phyloP scores from a whole-genome alignment of 1,140 invertebrate genomes.

The Pogonomyrmex barbatus region DNA sequence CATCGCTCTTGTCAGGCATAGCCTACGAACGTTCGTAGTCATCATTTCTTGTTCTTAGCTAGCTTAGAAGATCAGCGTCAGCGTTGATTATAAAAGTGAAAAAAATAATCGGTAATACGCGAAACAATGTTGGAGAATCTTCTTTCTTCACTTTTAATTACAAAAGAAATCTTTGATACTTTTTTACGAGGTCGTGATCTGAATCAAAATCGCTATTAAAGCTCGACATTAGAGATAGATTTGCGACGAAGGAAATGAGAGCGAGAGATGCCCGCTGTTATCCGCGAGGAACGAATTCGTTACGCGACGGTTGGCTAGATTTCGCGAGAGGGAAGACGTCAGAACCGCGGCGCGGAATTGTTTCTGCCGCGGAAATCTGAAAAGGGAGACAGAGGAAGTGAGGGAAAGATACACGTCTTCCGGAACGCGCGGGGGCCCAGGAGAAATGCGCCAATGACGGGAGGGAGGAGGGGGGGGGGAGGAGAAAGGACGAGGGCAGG shows the following conservation, averaged over 20 bases:
- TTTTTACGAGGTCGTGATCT: not conserved
- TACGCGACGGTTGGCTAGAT: slow-evolving; percentile 54
- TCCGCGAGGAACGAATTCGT: slow-evolving; percentile 37
- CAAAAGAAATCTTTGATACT: not conserved
- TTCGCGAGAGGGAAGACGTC: slow-evolving; percentile 56
- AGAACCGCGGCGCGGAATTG: slow-evolving; percentile 49
- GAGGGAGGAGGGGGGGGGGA: slow-evolving; percentile 8
- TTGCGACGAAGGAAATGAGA: not conserved
- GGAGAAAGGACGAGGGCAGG: slow-evolving; percentile 35
- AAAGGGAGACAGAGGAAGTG: slow-evolving; percentile 30
- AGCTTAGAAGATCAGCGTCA: not conserved
- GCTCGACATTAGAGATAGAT: not conserved
- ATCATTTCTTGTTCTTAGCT: not conserved
- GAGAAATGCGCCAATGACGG: slow-evolving; percentile 28
- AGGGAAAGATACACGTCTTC: slow-evolving; percentile 17
- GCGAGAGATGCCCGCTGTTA: slow-evolving; percentile 6
- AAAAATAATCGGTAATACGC: not conserved
- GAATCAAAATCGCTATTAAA: not conserved
- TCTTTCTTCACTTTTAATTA: not conserved
- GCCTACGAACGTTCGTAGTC: not conserved
- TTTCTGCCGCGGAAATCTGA: slow-evolving; percentile 42
- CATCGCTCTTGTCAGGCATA: not conserved
- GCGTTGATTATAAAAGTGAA: not conserved
- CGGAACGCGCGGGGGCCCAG: slow-evolving; percentile 17
- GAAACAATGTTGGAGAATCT: not conserved